These are phyloP conservation scores for Podargus strigoides DNA, from an alignment of 2,797 vertebrate genomes.

Conservation along the genomic window DNA sequence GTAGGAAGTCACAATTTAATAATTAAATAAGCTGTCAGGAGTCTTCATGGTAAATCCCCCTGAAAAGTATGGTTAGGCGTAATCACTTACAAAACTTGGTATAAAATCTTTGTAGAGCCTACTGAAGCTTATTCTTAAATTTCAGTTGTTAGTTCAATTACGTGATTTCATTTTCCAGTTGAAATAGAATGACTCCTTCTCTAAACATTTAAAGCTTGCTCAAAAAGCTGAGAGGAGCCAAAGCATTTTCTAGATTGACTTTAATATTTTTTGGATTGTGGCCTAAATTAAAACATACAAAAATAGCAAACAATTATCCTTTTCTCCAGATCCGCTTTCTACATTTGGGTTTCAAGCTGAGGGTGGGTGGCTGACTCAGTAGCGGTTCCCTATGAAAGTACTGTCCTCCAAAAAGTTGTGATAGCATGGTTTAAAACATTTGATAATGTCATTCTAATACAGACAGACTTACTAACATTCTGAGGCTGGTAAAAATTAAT, in stretches of 20 bases:
- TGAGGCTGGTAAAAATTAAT: neutral
- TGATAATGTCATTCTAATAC: neutral
- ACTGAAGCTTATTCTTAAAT: neutral
- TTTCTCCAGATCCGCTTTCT: neutral
- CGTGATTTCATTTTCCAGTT: neutral
- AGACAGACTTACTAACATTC: neutral
- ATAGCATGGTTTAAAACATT: neutral
- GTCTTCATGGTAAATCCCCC: neutral
- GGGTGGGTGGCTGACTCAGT: neutral
- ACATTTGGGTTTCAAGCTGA: neutral
- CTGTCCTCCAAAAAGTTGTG: neutral
- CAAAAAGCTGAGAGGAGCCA: neutral
- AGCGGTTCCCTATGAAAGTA: neutral
- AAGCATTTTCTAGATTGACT: neutral
- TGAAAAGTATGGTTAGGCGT: neutral
- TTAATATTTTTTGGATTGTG: neutral
- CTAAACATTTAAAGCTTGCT: neutral
- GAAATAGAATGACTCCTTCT: neutral
- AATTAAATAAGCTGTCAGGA: neutral
- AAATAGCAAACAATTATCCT: neutral
- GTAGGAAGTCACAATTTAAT: neutral
- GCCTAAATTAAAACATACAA: neutral
- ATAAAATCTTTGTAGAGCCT: neutral
- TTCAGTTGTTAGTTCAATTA: neutral
- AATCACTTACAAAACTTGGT: neutral